Percentiles rank a stretch among this genome's conserved stretches.
These are phyloP conservation scores for Orthonyx spaldingii DNA, from an alignment of 2,113 vertebrate genomes.

Conservation along the genomic window DNA sequence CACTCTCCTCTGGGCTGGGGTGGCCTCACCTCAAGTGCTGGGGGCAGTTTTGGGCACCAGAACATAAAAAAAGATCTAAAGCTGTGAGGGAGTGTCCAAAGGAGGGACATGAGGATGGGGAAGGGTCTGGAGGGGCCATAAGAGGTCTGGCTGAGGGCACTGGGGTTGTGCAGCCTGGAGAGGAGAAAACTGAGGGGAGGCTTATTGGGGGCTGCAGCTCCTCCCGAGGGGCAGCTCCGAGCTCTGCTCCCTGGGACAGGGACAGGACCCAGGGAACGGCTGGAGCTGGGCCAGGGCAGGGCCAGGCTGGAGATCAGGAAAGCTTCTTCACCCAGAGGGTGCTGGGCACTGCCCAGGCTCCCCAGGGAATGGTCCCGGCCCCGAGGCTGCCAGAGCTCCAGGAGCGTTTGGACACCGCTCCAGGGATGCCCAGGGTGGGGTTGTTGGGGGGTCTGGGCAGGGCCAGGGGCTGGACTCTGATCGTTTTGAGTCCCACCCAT, in stretches of 20 bases:
- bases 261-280: neutral
- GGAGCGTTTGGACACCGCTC: neutral
- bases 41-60: neutral
- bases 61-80: neutral
- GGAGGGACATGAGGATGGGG: fast-evolving
- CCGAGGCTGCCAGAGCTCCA: neutral
- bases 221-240: neutral
- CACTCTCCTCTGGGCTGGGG: neutral
- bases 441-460: neutral
- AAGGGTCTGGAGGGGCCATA: neutral
- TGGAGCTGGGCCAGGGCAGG: neutral
- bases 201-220: neutral
- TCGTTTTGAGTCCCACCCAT: too few species aligned
- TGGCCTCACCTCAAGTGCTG: fast-evolving
- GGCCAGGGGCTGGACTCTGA: fast-evolving
- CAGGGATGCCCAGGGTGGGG: neutral
- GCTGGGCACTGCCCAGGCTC: neutral
- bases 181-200: neutral
- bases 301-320: neutral
- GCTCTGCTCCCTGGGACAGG: neutral
- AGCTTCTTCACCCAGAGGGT: neutral
- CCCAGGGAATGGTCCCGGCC: neutral
- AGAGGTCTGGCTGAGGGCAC: neutral
- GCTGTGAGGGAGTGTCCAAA: neutral
- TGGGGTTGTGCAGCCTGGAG: neutral